Base-by-base conservation (phyloP, 1,140 invertebrate species). In the Drosophila rhopaloa region DNA sequence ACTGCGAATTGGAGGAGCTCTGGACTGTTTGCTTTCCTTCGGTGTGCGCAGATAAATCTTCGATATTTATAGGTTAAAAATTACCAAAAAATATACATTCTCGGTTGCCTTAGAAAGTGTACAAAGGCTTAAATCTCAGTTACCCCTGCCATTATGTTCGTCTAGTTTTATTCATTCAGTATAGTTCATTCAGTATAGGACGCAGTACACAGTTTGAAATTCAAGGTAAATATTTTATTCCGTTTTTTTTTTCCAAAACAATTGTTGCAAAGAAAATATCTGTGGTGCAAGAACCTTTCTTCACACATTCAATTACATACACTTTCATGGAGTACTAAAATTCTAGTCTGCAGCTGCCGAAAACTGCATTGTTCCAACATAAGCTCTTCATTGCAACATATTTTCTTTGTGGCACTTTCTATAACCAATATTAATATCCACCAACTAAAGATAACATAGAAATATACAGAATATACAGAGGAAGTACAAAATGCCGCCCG, bases 31-130 rank as follows among this genome's bases (percentile, higher is more conserved):
- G 63, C 38, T 47, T 55, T 50, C 51, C 27, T 27, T 71, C 11
- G 35, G 9, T 70, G 65, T 19, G 68, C 43, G 37, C 53, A 71
- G n/a, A 75, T 75, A 75, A 75, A 75, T 75, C 72, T 56, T 35
- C 24, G 16, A 32, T 43, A 75, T 75, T 65, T 74, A 65, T 75
- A 56, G 50, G 9, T 74, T 24, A 19, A 32, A 63, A 55, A 50
- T 38, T 46, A 47, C 32, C 29, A 16, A 29, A 57, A 58, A 41
- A 47, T 8, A 32, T 11, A 57, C 19, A 35, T 41, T 58, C 37
- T 48, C 6, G 47, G 43, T 60, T 35, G 60, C 13, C 14, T 35
- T 41, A 2, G 13, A 41, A 57, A 41, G 37, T 58, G 59, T 40
- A 56, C 29, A 54, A 38, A 65, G 29, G 7, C 11, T 27, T 32